phyloP scores from a whole-genome alignment of 2,888 invertebrate genomes.

The Caenorhabditis sp. region DNA sequence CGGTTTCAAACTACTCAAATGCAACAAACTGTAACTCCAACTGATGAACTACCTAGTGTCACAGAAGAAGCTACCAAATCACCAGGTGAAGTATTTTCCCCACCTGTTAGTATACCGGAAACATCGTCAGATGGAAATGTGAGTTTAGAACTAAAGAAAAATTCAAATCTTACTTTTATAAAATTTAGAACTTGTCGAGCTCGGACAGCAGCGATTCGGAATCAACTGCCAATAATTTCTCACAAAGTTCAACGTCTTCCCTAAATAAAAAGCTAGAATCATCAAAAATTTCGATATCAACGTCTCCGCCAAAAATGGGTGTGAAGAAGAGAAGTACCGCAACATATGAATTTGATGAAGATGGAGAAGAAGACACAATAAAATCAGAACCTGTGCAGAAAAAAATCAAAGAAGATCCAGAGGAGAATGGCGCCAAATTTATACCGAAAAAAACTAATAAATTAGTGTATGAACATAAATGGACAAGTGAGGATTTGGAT shows the following conservation, averaged over 20 bases:
- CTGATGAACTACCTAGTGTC: slow-evolving; percentile 40
- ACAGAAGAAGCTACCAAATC: slow-evolving; percentile 11
- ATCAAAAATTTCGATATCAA: slow-evolving; percentile 4
- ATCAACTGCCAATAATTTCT: not conserved
- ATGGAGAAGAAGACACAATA: slow-evolving; percentile 3
- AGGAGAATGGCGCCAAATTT: slow-evolving; percentile 34
- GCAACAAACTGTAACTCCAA: slow-evolving; percentile 6
- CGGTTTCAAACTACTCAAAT: slow-evolving; percentile 29
- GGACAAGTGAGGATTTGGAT: slow-evolving; percentile 40
- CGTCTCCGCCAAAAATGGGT: not conserved
- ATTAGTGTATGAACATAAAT: slow-evolving; percentile 52
- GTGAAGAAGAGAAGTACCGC: not conserved
- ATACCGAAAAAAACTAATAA: slow-evolving; percentile 41
- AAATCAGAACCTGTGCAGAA: slow-evolving; percentile 23
- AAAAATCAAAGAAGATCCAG: slow-evolving; percentile 14
- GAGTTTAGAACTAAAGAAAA: slow-evolving; percentile 3
- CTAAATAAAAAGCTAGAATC: slow-evolving; percentile 14
- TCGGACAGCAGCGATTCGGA: slow-evolving; percentile 28
- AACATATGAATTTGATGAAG: slow-evolving; percentile 21
- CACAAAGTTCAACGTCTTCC: slow-evolving; percentile 31
- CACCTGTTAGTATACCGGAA: slow-evolving; percentile 56
- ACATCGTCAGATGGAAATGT: slow-evolving; percentile 46
- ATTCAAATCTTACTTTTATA: slow-evolving; percentile 2
- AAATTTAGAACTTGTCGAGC: slow-evolving; percentile 14
- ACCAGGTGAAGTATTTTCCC: slow-evolving; percentile 42